phyloP scores from a whole-genome alignment of 1,140 invertebrate genomes.

The Hormaphis cornu region DNA sequence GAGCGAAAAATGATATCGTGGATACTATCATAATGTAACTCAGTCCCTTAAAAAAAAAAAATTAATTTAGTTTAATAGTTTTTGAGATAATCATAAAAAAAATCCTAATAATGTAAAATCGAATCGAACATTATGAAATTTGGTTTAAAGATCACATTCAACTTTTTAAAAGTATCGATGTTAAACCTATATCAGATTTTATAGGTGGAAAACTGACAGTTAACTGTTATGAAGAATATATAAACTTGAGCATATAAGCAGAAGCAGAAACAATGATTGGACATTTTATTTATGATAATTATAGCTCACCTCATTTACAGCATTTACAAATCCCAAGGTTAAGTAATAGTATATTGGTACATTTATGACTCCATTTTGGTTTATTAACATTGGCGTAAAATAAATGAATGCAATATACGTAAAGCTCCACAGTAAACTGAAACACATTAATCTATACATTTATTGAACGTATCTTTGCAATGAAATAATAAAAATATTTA shows the following conservation, averaged over 20 bases:
- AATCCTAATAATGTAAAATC: too few species aligned
- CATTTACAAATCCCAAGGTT: not conserved
- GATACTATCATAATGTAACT: slow-evolving; percentile 66
- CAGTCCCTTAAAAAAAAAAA: not conserved
- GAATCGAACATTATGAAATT: too few species aligned
- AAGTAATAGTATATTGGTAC: slow-evolving; percentile 3
- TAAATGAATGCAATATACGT: not conserved
- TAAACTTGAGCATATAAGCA: too few species aligned
- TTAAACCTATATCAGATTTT: not conserved
- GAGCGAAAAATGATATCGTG: slow-evolving; percentile 70
- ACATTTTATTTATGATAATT: not conserved
- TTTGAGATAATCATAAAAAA: too few species aligned
- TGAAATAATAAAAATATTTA: too few species aligned
- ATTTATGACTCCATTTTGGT: not conserved
- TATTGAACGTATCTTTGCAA: too few species aligned
- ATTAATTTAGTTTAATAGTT: too few species aligned
- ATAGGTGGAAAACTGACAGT: too few species aligned
- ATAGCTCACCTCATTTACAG: not conserved
- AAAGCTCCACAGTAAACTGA: not conserved
- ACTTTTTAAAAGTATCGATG: too few species aligned
- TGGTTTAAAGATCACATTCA: too few species aligned
- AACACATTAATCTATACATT: slow-evolving; percentile 11
- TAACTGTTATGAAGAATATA: too few species aligned
- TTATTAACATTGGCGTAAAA: not conserved
- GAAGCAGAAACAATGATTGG: too few species aligned